phyloP scores from a whole-genome alignment of 2,113 vertebrate genomes.

The Leiothrix lutea region DNA sequence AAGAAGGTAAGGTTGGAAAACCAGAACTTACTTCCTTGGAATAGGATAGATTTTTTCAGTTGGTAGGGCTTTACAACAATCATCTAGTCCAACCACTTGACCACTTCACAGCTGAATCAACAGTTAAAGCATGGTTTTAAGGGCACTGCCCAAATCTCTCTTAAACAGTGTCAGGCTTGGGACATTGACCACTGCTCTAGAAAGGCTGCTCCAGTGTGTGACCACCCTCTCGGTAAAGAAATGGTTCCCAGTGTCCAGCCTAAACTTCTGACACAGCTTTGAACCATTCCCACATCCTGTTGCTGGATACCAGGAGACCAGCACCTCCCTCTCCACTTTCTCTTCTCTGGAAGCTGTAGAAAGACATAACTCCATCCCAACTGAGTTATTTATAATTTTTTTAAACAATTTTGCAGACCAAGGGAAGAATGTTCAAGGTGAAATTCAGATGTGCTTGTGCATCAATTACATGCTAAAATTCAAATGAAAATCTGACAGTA shows the following conservation, averaged over 20 bases:
- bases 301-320: background rate
- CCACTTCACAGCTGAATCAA: background rate
- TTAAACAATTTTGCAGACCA: background rate
- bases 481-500: background rate
- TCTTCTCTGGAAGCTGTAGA: background rate
- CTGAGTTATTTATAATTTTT: background rate
- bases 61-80: background rate
- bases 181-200: background rate
- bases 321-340: background rate
- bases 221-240: background rate
- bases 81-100: background rate
- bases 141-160: background rate
- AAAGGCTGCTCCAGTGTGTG: background rate
- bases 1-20: background rate
- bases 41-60: background rate
- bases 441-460: background rate
- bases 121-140: background rate
- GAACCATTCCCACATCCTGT: background rate
- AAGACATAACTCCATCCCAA: background rate
- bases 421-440: background rate
- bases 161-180: background rate
- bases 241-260: background rate
- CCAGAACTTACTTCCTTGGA: background rate
- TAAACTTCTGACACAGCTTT: background rate
- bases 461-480: background rate